Conservation (phyloP, 2,797 vertebrate species). For the Dendrocincla fuliginosa region DNA sequence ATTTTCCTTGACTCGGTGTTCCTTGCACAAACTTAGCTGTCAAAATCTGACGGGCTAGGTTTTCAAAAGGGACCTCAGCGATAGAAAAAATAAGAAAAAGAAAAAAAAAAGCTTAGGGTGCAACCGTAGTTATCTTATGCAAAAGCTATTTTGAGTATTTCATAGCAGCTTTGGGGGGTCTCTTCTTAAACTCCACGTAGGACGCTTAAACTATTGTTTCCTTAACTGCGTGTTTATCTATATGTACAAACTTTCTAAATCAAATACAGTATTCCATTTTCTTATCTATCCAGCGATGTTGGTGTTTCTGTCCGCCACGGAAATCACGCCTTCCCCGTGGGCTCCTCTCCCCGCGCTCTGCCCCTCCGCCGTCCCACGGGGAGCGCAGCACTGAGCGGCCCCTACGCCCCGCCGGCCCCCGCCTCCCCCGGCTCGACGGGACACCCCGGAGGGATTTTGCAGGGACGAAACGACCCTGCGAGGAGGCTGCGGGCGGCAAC, state of each 20-base stretch:
- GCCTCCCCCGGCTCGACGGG: background rate
- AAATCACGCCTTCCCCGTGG: background rate
- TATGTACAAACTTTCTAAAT: slow-evolving; percentile 94
- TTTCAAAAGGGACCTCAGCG: slow-evolving; percentile 75
- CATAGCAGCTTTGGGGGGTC: slow-evolving; percentile 81
- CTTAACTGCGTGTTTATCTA: slow-evolving; percentile 90
- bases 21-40: slow-evolving; percentile 89
- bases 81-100: background rate
- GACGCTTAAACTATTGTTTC: slow-evolving; percentile 90
- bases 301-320: slow-evolving; percentile 72
- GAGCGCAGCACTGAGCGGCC: background rate
- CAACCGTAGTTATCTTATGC: slow-evolving; percentile 86
- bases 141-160: slow-evolving; percentile 85
- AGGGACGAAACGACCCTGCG: background rate
- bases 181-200: slow-evolving; percentile 84
- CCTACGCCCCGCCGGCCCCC: background rate
- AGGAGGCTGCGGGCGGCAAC: background rate
- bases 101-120: slow-evolving; percentile 73
- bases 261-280: slow-evolving; percentile 96
- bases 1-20: slow-evolving; percentile 90
- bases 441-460: background rate
- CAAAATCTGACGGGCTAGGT: slow-evolving; percentile 84
- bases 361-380: background rate
- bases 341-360: background rate
- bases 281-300: slow-evolving; percentile 82